phyloP scores from a whole-genome alignment of 2,113 vertebrate species.

The Cyanoderma ruficeps region DNA sequence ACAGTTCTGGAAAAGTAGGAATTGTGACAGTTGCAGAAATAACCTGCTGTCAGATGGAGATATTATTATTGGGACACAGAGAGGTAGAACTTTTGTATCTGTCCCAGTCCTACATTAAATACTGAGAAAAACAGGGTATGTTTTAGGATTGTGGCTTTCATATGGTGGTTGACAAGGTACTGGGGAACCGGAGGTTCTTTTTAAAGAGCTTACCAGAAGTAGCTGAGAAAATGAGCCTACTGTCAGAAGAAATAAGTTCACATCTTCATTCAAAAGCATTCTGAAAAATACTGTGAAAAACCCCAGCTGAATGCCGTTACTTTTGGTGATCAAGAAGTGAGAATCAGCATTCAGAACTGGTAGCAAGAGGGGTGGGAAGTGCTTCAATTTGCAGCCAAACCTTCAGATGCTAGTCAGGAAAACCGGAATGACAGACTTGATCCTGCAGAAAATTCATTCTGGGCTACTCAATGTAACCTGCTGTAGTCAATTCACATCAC shows the following conservation, averaged over 20 bases:
- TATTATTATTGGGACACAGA: background rate
- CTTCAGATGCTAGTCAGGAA: background rate
- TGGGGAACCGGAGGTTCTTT: background rate
- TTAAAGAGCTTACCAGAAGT: background rate
- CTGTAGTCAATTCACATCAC: background rate
- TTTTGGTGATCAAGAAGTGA: background rate
- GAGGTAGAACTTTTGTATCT: background rate
- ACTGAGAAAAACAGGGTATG: background rate
- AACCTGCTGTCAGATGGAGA: background rate
- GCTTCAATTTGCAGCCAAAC: background rate
- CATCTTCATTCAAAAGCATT: background rate
- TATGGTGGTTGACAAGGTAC: background rate
- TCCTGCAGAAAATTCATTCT: background rate
- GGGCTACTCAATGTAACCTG: background rate
- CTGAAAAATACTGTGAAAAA: background rate
- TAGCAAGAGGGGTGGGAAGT: background rate
- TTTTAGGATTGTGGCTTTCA: background rate
- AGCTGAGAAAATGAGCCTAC: background rate
- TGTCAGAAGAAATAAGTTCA: background rate
- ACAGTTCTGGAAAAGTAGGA: background rate
- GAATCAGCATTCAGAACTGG: background rate
- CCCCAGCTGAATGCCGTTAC: background rate
- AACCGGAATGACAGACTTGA: background rate
- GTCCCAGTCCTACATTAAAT: background rate
- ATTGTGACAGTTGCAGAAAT: background rate